Evolutionary conservation across 2,113 vertebrate genomes (phyloP).

Genomic region (human): DNA sequence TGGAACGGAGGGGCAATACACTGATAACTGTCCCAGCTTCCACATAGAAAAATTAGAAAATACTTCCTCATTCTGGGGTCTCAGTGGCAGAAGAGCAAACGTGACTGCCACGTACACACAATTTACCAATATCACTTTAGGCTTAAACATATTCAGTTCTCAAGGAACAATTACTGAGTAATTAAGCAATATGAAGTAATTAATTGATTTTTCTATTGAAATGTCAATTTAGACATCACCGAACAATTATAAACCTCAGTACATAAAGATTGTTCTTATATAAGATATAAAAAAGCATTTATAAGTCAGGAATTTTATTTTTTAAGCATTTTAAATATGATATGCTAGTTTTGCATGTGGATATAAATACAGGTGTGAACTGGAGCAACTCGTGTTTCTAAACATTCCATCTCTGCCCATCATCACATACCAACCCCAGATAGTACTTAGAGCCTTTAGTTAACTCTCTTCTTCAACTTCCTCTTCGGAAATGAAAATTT

Average conservation of each 20-base stretch:
- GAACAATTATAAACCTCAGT: not conserved
- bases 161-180: not conserved
- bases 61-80: not conserved
- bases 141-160: not conserved
- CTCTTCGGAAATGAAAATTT: not conserved
- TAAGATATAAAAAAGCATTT: not conserved
- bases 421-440: not conserved
- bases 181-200: not conserved
- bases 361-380: not conserved
- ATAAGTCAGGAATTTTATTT: not conserved
- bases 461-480: not conserved
- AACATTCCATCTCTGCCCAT: not conserved
- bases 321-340: not conserved
- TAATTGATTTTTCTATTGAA: not conserved
- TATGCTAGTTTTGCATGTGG: not conserved
- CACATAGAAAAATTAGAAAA: not conserved
- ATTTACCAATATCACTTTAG: not conserved
- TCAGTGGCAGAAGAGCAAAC: not conserved
- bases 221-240: not conserved
- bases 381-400: not conserved
- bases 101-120: not conserved
- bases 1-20: not conserved
- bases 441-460: not conserved
- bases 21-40: not conserved
- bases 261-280: not conserved